Conservation (phyloP, 2,888 invertebrate genomes). For the Dryocosmus kuriphilus region DNA sequence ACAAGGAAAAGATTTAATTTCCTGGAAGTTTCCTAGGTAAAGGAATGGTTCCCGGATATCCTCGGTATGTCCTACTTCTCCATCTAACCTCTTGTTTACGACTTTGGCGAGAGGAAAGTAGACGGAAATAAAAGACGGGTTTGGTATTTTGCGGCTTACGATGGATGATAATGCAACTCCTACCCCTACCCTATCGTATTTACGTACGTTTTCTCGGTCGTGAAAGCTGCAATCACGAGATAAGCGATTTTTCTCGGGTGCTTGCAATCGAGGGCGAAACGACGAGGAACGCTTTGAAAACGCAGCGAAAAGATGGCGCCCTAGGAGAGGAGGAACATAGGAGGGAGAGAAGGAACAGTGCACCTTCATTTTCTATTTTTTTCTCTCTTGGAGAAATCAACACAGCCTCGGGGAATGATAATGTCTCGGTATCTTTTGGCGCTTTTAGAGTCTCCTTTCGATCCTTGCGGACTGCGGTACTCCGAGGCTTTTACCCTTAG, state of each 20-base stretch:
- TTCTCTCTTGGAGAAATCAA: conserved; percentile 1
- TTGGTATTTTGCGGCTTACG: conserved; percentile 7
- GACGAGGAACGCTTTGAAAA: background rate
- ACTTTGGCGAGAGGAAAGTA: conserved; percentile 7
- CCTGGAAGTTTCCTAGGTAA: background rate
- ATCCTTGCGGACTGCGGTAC: background rate
- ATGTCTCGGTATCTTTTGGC: background rate
- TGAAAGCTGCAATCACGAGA: conserved; percentile 2
- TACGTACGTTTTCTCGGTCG: conserved; percentile 1
- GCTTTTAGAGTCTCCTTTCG: background rate
- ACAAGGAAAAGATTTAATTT: conserved; percentile 7
- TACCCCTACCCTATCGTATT: background rate
- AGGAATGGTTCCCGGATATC: background rate
- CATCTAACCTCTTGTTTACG: conserved; percentile 2
- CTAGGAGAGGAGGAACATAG: background rate
- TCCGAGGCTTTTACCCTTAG: background rate
- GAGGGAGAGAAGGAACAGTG: background rate
- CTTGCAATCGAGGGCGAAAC: background rate
- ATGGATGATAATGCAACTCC: conserved; percentile 7
- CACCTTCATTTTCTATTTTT: background rate
- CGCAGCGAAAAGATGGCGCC: background rate
- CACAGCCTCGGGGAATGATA: background rate
- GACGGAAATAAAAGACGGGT: conserved; percentile 2
- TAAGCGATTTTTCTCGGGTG: background rate
- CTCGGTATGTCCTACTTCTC: background rate